A percentile compares a stretch with the other conserved stretches of the same genome.
phyloP scores from a whole-genome alignment of 2,113 vertebrate genomes.

The Micronisus gabar region DNA sequence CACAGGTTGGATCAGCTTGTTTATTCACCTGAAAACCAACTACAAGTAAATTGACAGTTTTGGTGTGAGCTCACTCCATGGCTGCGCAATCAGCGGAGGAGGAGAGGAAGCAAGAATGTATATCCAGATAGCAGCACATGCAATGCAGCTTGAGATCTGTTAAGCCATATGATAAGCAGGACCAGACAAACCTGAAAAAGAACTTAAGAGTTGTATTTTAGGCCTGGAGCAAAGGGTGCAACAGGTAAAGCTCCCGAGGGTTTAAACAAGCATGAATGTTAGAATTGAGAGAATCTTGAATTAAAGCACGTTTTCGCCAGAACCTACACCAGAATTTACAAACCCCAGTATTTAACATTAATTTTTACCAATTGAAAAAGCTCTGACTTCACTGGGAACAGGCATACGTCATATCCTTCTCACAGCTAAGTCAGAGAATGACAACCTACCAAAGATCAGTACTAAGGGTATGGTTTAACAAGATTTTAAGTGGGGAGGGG shows the following conservation, averaged over 20 bases:
- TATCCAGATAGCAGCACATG: background rate
- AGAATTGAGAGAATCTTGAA: background rate
- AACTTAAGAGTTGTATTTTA: background rate
- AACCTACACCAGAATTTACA: background rate
- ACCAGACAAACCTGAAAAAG: background rate
- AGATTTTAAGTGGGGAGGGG: too few relatives aligned
- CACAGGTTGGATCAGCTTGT: background rate
- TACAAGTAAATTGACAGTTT: background rate
- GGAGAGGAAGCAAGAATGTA: background rate
- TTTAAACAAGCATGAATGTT: background rate
- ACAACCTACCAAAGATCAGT: accelerated
- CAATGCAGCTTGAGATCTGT: background rate
- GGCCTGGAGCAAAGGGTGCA: background rate
- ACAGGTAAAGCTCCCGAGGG: background rate
- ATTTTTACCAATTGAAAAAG: background rate
- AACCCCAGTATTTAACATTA: background rate
- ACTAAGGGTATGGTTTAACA: background rate
- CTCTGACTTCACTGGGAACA: background rate
- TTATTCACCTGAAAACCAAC: background rate
- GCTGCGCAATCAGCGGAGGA: background rate
- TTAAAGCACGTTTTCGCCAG: background rate
- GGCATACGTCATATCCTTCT: background rate
- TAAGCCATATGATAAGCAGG: background rate
- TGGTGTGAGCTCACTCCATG: background rate
- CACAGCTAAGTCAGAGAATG: accelerated